Base-by-base conservation (phyloP, 2,888 invertebrate genomes). In the Hymenopus coronatus region DNA sequence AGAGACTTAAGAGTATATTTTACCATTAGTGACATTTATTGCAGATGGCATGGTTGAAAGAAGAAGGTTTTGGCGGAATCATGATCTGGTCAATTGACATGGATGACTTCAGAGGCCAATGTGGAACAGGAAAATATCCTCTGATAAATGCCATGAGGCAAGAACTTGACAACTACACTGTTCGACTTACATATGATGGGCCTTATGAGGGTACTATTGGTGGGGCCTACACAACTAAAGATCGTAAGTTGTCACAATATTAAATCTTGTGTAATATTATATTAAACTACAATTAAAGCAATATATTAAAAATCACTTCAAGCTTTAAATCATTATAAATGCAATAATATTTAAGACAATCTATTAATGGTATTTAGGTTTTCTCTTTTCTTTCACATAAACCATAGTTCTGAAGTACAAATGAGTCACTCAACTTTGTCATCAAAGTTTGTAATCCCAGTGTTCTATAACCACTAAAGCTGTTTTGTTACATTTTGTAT, bases 21-120 rank as follows among this genome's bases (percentile, higher is more conserved):
- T 20, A 70, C 25, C 54, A 70, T 70, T 70, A 4, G 2, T 70
- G 20, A 40, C 12, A 7, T 30, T 28, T 84, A 88, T 92, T 92
- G 3, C 92, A 98, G 98, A 98, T 97, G 96, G 96, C 97, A 89
- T 98, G 98, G 98, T 94, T 98, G 90, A 98, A 97, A 93, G 97
- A 98, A 92, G 97, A 98, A 95, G 98, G 98, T 40, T 98, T 98
- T 91, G 98, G 98, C 83, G 99, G 99, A 28, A 98, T 98, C 89
- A 99, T 99, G 98, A 97, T 99, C 87, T 99, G 98, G 98, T 98
- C 98, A 0, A 95, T 98, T 40, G 98, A 99, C 92, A 97, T 98
- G 98, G 99, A 99, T 92, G 99, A 99, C 93, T 99, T 98, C 94
- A 94, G 96, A 90, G 98, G 98, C 15, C 96, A 96, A 15, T 99